Percentiles rank a stretch among this genome's conserved stretches.
Conservation (phyloP, 1,140 invertebrate species). For the Pseudomyrmex gracilis region DNA sequence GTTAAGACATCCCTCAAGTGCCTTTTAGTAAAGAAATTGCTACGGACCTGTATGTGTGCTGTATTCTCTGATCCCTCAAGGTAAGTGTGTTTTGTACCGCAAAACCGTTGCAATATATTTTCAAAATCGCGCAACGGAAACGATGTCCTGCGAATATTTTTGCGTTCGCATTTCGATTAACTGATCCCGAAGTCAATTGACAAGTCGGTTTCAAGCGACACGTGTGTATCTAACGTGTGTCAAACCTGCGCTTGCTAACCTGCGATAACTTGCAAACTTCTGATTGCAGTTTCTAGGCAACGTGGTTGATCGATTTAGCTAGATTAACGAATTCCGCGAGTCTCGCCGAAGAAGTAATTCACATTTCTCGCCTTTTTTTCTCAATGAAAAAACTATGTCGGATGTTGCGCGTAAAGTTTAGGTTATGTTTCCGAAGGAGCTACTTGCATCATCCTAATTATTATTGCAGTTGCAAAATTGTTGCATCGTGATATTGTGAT, state of each 20-base stretch:
- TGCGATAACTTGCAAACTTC: conserved; percentile 39
- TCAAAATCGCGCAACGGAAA: neutral
- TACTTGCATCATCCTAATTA: neutral
- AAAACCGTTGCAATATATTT: neutral
- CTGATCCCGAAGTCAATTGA: neutral
- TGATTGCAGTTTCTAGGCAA: conserved; percentile 80
- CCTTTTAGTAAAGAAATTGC: neutral
- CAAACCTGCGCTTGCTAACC: neutral
- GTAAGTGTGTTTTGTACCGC: conserved; percentile 23
- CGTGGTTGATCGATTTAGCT: conserved; percentile 77
- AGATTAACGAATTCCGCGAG: conserved; percentile 22
- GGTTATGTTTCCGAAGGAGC: conserved; percentile 44
- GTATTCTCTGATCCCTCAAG: conserved; percentile 2
- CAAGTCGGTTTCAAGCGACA: neutral
- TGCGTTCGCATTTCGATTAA: neutral
- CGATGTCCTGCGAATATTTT: neutral
- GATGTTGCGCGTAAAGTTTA: conserved; percentile 1
- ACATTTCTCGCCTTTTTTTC: neutral
- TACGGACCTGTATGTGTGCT: neutral
- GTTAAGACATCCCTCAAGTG: neutral
- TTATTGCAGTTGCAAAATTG: too few species aligned
- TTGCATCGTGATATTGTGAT: neutral
- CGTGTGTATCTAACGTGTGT: neutral
- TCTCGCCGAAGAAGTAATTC: neutral
- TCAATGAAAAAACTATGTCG: neutral